phyloP scores from a whole-genome alignment of 2,797 vertebrate genomes.

The Xerus rutilus region DNA sequence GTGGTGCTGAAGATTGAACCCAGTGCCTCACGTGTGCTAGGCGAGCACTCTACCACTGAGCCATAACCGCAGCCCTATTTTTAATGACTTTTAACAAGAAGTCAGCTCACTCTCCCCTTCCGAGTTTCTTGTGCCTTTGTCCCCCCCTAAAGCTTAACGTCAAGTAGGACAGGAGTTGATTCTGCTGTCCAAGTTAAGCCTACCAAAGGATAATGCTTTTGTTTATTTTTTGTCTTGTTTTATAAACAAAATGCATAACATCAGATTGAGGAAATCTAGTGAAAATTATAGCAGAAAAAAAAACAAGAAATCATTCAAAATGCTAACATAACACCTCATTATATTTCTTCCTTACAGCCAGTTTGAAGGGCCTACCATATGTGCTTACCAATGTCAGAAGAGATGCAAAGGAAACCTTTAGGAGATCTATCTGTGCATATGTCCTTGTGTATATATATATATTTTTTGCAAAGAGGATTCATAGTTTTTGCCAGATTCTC shows the following conservation, averaged over 20 bases:
- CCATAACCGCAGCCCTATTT: too few species aligned
- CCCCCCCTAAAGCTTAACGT: not conserved
- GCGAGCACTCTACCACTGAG: too few species aligned
- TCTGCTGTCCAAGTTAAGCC: not conserved
- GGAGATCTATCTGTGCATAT: not conserved
- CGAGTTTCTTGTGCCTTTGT: not conserved
- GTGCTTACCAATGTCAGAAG: not conserved
- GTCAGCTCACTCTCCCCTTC: not conserved
- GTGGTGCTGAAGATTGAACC: too few species aligned
- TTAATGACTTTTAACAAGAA: not conserved
- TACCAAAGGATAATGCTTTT: not conserved
- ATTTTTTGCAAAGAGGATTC: not conserved
- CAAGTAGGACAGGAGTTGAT: not conserved
- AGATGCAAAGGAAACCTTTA: not conserved
- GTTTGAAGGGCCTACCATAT: not conserved
- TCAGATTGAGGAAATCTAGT: not conserved
- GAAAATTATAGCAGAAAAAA: not conserved
- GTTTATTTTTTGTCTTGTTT: not conserved
- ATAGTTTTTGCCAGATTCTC: not conserved
- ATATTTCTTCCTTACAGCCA: not conserved
- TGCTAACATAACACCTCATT: not conserved
- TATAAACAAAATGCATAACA: slow-evolving; percentile 3
- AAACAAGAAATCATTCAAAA: not conserved
- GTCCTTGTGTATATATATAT: not conserved
- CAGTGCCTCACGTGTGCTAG: too few species aligned